phyloP scores from a whole-genome alignment of 2,888 invertebrate species.

The Caenorhabditis sp. region DNA sequence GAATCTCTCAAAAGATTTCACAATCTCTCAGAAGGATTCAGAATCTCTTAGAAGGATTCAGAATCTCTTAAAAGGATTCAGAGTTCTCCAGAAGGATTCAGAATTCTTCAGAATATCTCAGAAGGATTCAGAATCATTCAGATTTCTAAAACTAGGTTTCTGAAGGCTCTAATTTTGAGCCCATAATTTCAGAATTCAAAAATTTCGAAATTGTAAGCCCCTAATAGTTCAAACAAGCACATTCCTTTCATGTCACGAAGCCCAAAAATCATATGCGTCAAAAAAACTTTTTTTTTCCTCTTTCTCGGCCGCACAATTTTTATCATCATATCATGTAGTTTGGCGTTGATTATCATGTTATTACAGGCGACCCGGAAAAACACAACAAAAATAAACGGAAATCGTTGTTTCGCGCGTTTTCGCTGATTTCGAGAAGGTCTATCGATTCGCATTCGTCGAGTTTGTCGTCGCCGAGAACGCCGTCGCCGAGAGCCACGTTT shows the following conservation, averaged over 20 bases:
- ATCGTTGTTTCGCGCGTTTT: conserved; percentile 27
- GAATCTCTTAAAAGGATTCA: too few relatives aligned
- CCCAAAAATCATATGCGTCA: neutral
- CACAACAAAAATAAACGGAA: conserved; percentile 21
- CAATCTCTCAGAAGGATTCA: too few relatives aligned
- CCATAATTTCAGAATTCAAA: too few relatives aligned
- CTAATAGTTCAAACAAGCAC: conserved; percentile 12
- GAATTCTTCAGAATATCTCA: too few relatives aligned
- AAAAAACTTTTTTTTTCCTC: neutral
- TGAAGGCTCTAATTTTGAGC: too few relatives aligned
- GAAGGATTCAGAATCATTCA: too few relatives aligned
- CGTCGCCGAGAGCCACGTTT: conserved; percentile 29
- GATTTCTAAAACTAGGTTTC: too few relatives aligned
- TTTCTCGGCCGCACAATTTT: neutral
- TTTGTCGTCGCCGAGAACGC: conserved; percentile 24
- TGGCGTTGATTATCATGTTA: neutral
- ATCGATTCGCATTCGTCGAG: conserved; percentile 28
- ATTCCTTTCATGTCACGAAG: neutral
- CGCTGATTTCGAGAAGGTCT: conserved; percentile 23
- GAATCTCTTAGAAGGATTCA: too few relatives aligned
- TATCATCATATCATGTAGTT: neutral
- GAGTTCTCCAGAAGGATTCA: too few relatives aligned
- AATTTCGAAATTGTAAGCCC: too few relatives aligned
- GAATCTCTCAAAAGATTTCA: too few relatives aligned
- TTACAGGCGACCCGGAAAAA: conserved; percentile 30